Evolutionary conservation across 1,140 invertebrate genomes (phyloP), one percentile per base, ranked within the genome.

Genomic region (Agraylea sexmaculata): DNA sequence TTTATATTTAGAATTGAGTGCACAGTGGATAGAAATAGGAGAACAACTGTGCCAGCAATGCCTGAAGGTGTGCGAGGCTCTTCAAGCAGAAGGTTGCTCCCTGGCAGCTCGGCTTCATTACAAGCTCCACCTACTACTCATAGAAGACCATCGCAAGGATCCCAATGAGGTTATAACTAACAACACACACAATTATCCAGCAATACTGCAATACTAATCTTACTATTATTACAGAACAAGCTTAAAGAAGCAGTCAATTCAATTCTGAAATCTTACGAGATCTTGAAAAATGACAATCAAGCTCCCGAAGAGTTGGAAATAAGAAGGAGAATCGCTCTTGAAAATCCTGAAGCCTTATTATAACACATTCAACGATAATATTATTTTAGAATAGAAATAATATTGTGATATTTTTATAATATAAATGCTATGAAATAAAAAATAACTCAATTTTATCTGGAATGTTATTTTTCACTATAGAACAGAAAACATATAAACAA

Each of bases 91-190:
- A 45, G 57, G 64, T 54, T 56, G 56, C 34, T 58, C 59, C 54
- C 62, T 64, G 21, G 57, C 60, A 34, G 64, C 60, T 47, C 60
- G 64, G 46, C 50, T 68, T 40, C 58, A 57, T 5, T 64, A 64
- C 50, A 60, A 62, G 51, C 58, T 64, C 41, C 63, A 68, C 57
- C 59, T 59, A 53, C 55, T 55, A 48, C 58, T 68, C 47, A 60
- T 62, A 51, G 62, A 66, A 45, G 58, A 58, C 50, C 57, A 57
- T 35, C 52, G 61, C 33, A 59, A 62, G 38, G 51, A 30, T 16
- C 60, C 58, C 34, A 53, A 57, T 45, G 55, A 3, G 18, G 36
- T 28, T 16, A 2, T 10, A 11, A 16, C 27, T 10, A 16, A 33
- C 18, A 5, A 11, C 10, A 5, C 4, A 17, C 22, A 19, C 22